These are phyloP conservation scores for Lophius piscatorius DNA, from an alignment of 2,113 vertebrate species.

Conservation along the genomic window DNA sequence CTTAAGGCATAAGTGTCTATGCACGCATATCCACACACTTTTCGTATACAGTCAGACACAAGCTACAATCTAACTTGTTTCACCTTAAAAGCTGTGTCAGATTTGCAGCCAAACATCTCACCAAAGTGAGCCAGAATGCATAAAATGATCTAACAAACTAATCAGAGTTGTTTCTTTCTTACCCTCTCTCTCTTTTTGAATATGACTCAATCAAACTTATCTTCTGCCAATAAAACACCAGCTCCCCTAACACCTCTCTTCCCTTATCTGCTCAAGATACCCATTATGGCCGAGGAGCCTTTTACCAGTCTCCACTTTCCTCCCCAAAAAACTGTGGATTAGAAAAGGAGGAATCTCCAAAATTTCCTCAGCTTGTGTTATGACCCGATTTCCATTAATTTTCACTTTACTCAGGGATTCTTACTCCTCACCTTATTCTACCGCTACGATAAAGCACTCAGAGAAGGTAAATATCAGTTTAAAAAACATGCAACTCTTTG, in stretches of 20 bases:
- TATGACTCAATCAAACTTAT: neutral
- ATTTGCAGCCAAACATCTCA: conserved; percentile 60
- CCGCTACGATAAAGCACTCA: conserved; percentile 40
- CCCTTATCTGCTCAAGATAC: conserved; percentile 50
- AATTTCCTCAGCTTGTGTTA: conserved; percentile 63
- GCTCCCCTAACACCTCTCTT: conserved; percentile 19
- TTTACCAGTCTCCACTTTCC: conserved; percentile 56
- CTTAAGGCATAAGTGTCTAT: conserved; percentile 18
- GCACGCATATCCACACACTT: conserved; percentile 15
- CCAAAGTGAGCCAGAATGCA: conserved; percentile 60
- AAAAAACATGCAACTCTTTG: conserved; percentile 46
- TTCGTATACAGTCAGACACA: conserved; percentile 9
- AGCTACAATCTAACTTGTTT: conserved; percentile 11
- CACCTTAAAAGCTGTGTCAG: conserved; percentile 53
- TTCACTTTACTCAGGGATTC: conserved; percentile 49
- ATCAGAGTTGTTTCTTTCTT: conserved; percentile 46
- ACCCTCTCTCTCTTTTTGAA: conserved; percentile 40
- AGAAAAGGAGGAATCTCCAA: conserved; percentile 69
- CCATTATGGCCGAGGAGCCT: conserved; percentile 48
- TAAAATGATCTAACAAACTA: conserved; percentile 62
- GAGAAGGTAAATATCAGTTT: conserved; percentile 63
- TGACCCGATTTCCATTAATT: conserved; percentile 73
- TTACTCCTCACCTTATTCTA: conserved; percentile 18
- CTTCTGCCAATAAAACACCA: conserved; percentile 23
- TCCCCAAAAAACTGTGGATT: conserved; percentile 63